Evolutionary conservation across 2,888 invertebrate genomes (phyloP).

Genomic region (Spodoptera exigua): DNA sequence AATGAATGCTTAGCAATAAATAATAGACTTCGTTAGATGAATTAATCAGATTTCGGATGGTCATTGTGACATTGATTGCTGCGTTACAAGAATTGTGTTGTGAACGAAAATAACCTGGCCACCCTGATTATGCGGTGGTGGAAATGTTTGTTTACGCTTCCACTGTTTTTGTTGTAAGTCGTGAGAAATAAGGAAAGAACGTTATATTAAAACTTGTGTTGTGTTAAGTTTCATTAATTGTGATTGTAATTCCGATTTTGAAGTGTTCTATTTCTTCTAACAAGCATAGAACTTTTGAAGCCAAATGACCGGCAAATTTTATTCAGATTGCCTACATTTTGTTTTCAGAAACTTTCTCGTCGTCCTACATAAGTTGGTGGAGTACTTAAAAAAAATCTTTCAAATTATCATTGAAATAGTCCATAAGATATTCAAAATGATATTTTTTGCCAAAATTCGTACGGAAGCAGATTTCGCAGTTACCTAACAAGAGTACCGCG

Average conservation of each 20-base stretch:
- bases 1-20: constrained; percentile 77
- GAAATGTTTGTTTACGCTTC: constrained; percentile 31
- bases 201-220: too few species aligned
- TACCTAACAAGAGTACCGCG: constrained; percentile 60
- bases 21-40: constrained; percentile 78
- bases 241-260: background rate
- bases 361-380: constrained; percentile 14
- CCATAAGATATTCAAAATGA: constrained; percentile 38
- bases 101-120: constrained; percentile 50
- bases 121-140: constrained; percentile 41
- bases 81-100: constrained; percentile 52
- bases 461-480: constrained; percentile 46
- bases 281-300: background rate
- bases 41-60: constrained; percentile 71
- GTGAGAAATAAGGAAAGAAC: too few species aligned
- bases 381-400: constrained; percentile 35
- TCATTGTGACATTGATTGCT: constrained; percentile 69
- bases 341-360: constrained; percentile 5
- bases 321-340: constrained; percentile 9
- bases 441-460: constrained; percentile 37
- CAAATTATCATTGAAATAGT: constrained; percentile 39
- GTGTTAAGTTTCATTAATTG: background rate
- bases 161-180: background rate
- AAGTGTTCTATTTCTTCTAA: too few species aligned
- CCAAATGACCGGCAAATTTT: background rate